Conservation (phyloP, 2,113 vertebrate genomes). For the Psilopsiagon aurifrons region DNA sequence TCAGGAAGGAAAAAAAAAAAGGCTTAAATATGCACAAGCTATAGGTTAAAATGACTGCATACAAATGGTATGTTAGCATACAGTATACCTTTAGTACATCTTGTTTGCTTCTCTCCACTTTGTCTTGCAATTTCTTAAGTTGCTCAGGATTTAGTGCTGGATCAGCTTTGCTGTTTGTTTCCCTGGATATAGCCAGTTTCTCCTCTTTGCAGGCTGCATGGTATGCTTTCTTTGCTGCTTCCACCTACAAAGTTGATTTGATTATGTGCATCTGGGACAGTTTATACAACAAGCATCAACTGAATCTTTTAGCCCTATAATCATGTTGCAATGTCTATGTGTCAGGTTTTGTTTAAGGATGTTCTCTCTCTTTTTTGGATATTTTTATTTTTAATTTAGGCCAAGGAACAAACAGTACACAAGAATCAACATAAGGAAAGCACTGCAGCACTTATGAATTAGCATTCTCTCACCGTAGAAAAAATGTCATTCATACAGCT, state of each 20-base stretch:
- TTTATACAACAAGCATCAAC: background rate
- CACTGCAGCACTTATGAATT: background rate
- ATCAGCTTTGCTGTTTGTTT: constrained; percentile 91
- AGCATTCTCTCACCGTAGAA: background rate
- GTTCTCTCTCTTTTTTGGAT: rapidly evolving
- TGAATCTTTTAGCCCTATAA: background rate
- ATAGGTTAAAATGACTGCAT: background rate
- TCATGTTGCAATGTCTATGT: background rate
- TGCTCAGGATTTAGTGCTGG: constrained; percentile 90
- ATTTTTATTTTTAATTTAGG: background rate
- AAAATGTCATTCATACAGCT: background rate
- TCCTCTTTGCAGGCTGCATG: constrained; percentile 96
- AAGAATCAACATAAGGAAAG: background rate
- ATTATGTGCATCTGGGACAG: background rate
- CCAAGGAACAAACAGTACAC: background rate
- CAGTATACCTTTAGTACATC: constrained; percentile 90
- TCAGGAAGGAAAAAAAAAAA: background rate
- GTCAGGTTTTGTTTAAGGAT: background rate
- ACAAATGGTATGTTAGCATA: background rate
- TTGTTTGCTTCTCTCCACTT: constrained; percentile 96
- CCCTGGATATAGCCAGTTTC: constrained; percentile 90
- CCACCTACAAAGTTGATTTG: constrained; percentile 78
- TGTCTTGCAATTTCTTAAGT: constrained; percentile 97
- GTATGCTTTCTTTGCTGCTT: constrained; percentile 89
- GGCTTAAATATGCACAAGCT: background rate